These are phyloP conservation scores for Oscheius sp. DNA, from an alignment of 2,888 invertebrate species.

Conservation along the genomic window DNA sequence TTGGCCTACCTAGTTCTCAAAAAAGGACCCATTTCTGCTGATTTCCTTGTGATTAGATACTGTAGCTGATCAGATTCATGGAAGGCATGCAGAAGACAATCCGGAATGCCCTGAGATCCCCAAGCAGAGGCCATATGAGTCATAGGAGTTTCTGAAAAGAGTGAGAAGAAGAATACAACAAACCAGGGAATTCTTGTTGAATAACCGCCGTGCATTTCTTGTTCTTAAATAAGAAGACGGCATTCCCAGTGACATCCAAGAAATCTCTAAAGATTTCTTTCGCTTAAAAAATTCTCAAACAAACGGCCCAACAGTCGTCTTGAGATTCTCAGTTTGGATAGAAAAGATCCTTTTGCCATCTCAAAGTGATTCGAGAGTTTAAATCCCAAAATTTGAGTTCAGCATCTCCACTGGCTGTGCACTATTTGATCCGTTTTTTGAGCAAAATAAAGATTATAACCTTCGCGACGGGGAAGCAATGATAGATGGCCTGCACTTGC, in stretches of 20 bases:
- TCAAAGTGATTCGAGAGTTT: not conserved
- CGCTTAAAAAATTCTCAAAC: not conserved
- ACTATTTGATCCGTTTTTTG: not conserved
- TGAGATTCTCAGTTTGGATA: not conserved
- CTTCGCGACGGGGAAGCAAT: not conserved
- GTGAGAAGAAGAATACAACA: not conserved
- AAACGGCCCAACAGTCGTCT: not conserved
- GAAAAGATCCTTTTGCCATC: not conserved
- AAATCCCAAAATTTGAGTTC: not conserved
- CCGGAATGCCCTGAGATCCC: not conserved
- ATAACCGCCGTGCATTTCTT: not conserved
- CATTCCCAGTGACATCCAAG: not conserved
- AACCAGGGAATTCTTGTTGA: not conserved
- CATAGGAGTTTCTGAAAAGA: not conserved
- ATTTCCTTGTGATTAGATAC: not conserved
- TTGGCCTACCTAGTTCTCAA: constrained; percentile 4
- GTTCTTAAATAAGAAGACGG: not conserved
- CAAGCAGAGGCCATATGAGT: not conserved
- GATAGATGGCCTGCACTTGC: not conserved
- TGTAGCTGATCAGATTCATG: not conserved
- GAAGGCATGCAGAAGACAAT: constrained; percentile 1
- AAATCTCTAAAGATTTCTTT: not conserved
- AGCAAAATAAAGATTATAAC: not conserved
- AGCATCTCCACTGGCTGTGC: not conserved
- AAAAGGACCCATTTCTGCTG: not conserved